Conservation (phyloP, 2,888 invertebrate genomes). For the Lucinisca nassula region DNA sequence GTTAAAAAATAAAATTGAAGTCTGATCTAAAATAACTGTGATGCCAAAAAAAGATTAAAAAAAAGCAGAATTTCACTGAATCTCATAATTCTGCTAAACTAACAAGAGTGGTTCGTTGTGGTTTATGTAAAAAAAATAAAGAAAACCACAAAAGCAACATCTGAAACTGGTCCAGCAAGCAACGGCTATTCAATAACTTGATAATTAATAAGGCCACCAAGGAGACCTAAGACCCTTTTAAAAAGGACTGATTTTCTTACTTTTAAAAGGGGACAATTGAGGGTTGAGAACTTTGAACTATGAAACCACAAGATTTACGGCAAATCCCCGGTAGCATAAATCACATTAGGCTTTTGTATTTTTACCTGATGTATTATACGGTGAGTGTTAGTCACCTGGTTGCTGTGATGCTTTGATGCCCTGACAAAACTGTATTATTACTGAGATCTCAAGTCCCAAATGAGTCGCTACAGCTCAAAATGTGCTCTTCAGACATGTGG, state of each 20-base stretch:
- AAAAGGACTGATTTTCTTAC: not conserved
- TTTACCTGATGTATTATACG: not conserved
- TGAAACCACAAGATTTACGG: conserved; percentile 6
- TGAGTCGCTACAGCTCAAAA: too few relatives aligned
- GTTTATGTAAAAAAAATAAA: too few relatives aligned
- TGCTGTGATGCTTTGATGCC: not conserved
- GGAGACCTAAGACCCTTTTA: not conserved
- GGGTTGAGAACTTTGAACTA: not conserved
- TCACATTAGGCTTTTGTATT: not conserved
- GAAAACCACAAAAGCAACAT: not conserved
- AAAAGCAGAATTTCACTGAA: too few relatives aligned
- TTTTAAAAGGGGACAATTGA: not conserved
- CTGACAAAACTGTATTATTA: too few relatives aligned
- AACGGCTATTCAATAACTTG: not conserved
- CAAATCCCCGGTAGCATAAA: not conserved
- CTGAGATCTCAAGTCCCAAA: too few relatives aligned
- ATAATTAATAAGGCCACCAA: not conserved
- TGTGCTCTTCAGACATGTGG: too few relatives aligned
- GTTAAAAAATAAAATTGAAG: too few relatives aligned
- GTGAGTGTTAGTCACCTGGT: not conserved
- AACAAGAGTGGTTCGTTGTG: too few relatives aligned
- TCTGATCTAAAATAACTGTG: too few relatives aligned
- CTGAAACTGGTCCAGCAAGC: not conserved
- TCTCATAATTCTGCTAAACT: too few relatives aligned
- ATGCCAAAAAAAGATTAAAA: too few relatives aligned